Evolutionary conservation across 1,140 invertebrate species (phyloP).

Genomic region (Drosophila tropicalis): DNA sequence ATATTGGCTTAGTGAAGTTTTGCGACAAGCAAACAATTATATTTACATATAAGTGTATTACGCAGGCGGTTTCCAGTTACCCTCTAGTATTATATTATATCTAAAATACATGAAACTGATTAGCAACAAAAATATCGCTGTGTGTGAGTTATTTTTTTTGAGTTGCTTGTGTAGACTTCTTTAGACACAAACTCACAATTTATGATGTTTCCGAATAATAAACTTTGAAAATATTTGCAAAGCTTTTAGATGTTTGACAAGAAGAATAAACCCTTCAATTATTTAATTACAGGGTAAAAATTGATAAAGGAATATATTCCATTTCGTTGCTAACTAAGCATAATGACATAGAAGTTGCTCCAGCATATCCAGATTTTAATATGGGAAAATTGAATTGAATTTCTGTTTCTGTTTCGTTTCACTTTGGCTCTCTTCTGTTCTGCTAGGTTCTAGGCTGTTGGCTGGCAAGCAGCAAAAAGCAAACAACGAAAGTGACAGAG

Average conservation of each 20-base stretch:
- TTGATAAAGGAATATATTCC: not conserved
- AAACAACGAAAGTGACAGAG: constrained; percentile 39
- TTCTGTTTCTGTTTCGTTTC: too few relatives aligned
- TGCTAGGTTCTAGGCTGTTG: not conserved
- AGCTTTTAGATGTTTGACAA: too few relatives aligned
- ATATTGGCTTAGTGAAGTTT: constrained; percentile 10
- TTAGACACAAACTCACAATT: too few relatives aligned
- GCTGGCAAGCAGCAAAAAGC: constrained; percentile 33
- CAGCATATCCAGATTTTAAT: constrained; percentile 1
- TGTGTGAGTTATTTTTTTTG: too few relatives aligned
- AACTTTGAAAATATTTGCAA: too few relatives aligned
- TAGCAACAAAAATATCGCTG: too few relatives aligned
- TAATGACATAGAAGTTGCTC: constrained; percentile 27
- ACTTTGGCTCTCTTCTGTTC: too few relatives aligned
- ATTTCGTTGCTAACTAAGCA: constrained; percentile 34
- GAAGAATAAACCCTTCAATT: constrained; percentile 34
- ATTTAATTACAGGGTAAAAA: not conserved
- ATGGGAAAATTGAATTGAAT: constrained; percentile 27
- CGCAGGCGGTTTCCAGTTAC: not conserved
- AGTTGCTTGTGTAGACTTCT: too few relatives aligned
- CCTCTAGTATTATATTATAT: not conserved
- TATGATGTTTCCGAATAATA: too few relatives aligned
- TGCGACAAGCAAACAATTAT: not conserved
- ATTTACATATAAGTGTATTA: too few relatives aligned
- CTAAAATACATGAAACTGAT: too few relatives aligned